Conservation (phyloP, 2,113 vertebrate genomes). For the Stegastes partitus region DNA sequence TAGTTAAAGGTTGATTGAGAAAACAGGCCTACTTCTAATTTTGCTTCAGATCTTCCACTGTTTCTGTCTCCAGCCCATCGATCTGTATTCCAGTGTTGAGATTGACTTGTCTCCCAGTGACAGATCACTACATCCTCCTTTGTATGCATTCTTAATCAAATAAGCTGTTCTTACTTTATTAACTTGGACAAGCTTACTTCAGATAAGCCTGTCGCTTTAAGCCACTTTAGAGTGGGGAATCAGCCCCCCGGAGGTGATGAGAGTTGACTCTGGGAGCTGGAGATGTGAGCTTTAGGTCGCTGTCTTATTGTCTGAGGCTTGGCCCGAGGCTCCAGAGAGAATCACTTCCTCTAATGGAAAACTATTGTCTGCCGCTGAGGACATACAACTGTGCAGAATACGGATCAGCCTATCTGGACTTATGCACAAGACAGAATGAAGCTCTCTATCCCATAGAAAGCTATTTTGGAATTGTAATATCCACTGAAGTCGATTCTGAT, state of each 20-base stretch:
- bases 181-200: constrained; percentile 66
- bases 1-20: background rate
- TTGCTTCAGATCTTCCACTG: background rate
- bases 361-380: constrained; percentile 77
- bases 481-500: constrained; percentile 74
- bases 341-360: constrained; percentile 83
- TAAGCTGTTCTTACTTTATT: constrained; percentile 75
- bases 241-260: constrained; percentile 68
- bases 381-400: constrained; percentile 66
- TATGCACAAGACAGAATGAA: constrained; percentile 70
- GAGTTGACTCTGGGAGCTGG: constrained; percentile 49
- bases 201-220: constrained; percentile 77
- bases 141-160: constrained; percentile 78
- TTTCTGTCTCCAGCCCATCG: constrained; percentile 7
- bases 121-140: constrained; percentile 53
- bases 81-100: constrained; percentile 23
- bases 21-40: background rate
- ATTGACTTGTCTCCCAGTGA: constrained; percentile 55
- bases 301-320: constrained; percentile 76
- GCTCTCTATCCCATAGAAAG: constrained; percentile 53
- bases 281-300: constrained; percentile 58
- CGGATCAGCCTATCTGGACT: constrained; percentile 70
- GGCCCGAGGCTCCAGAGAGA: constrained; percentile 67
- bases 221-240: constrained; percentile 66
- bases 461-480: constrained; percentile 80